phyloP scores from a whole-genome alignment of 1,140 invertebrate species.

The Telenomus remus region DNA sequence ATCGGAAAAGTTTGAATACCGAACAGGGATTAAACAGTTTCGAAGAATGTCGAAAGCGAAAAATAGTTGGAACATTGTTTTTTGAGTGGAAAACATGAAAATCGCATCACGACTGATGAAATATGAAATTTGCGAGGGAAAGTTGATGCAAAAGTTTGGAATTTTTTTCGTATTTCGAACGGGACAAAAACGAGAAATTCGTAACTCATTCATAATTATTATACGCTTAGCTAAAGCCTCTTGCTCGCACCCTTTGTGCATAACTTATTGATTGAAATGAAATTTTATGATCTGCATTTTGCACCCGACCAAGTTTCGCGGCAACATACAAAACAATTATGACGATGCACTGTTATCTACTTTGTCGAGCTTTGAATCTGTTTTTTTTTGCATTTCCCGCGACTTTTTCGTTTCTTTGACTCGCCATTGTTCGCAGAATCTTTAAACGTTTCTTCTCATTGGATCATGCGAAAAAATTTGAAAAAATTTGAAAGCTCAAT shows the following conservation, averaged over 20 bases:
- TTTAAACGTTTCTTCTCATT: constrained; percentile 53
- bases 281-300: constrained; percentile 35
- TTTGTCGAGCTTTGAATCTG: constrained; percentile 19
- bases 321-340: constrained; percentile 46
- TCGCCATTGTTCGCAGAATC: constrained; percentile 51
- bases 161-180: no score
- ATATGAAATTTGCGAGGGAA: no score
- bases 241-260: constrained; percentile 13
- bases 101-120: no score
- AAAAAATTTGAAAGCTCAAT: constrained; percentile 10
- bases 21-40: no score
- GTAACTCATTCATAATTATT: no score
- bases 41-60: no score
- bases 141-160: no score
- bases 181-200: no score
- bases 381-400: constrained; percentile 33
- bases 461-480: constrained; percentile 42
- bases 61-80: no score
- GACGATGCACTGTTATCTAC: constrained; percentile 49
- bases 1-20: no score
- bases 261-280: constrained; percentile 43
- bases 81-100: no score
- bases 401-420: constrained; percentile 52
- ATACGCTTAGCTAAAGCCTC: no score
- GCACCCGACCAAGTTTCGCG: constrained; percentile 22